These are phyloP conservation scores for Cryptophagus acutangulus DNA, from an alignment of 2,888 invertebrate species.

Conservation along the genomic window DNA sequence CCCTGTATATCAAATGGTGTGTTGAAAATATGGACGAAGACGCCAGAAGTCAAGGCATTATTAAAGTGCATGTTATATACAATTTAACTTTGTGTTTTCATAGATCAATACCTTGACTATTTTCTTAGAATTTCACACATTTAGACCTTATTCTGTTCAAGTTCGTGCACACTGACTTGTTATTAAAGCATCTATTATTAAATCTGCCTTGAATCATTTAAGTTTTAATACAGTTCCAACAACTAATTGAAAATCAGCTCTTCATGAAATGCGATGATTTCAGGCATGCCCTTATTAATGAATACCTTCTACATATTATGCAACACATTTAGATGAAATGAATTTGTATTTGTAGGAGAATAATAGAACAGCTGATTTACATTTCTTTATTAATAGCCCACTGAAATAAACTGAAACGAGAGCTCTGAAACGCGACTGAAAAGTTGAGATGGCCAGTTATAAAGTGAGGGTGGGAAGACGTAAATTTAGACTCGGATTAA, in stretches of 20 bases:
- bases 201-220: conserved; percentile 5
- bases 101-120: conserved; percentile 2
- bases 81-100: no score
- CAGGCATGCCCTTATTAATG: no score
- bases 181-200: conserved; percentile 5
- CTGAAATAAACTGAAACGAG: conserved; percentile 7
- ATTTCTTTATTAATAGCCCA: conserved; percentile 1
- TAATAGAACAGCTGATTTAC: conserved; percentile 1
- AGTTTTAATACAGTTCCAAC: not conserved
- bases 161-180: conserved; percentile 3
- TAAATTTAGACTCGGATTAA: conserved; percentile 46
- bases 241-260: conserved; percentile 3
- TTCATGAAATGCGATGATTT: no score
- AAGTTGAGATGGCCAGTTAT: conserved; percentile 31
- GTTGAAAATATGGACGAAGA: no score
- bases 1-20: no score
- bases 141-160: conserved; percentile 3
- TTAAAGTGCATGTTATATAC: no score
- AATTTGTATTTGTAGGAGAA: no score
- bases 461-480: conserved; percentile 48
- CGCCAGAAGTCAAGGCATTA: no score
- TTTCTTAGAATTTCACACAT: conserved; percentile 6
- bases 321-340: no score
- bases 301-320: no score
- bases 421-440: conserved; percentile 28